Conservation (phyloP, 1,140 invertebrate genomes). For the Drosophila azteca region DNA sequence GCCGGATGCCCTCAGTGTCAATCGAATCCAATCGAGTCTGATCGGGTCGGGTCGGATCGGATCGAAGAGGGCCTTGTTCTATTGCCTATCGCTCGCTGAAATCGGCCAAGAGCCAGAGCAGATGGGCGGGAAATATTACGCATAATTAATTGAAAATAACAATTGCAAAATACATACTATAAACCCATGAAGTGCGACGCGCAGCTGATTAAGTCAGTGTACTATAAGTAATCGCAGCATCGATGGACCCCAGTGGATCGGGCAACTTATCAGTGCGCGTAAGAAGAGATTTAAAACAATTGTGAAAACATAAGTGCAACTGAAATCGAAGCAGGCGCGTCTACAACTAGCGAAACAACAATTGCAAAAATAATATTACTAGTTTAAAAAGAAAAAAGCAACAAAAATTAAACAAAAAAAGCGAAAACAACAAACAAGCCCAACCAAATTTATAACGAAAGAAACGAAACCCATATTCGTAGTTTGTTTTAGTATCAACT, state of each 20-base stretch:
- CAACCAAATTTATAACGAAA: conserved; percentile 13
- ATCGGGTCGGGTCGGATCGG: too few relatives aligned
- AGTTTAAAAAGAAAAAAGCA: background rate
- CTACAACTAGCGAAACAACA: conserved; percentile 5
- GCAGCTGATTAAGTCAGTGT: conserved; percentile 34
- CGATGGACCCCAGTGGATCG: conserved; percentile 8
- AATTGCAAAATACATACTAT: conserved; percentile 17
- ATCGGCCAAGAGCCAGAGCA: conserved; percentile 15
- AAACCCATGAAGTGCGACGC: conserved; percentile 29
- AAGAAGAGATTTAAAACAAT: conserved; percentile 14
- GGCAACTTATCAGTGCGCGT: conserved; percentile 35
- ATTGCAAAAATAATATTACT: conserved; percentile 9
- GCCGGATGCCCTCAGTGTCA: too few relatives aligned
- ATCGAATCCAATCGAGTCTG: too few relatives aligned
- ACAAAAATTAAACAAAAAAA: conserved; percentile 13
- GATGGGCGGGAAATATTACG: conserved; percentile 25
- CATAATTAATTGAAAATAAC: conserved; percentile 48
- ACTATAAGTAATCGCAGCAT: conserved; percentile 3
- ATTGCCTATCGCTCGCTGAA: background rate
- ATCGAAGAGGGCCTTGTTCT: background rate
- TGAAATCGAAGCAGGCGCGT: conserved; percentile 48
- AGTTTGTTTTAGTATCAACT: conserved; percentile 25
- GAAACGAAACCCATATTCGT: conserved; percentile 10
- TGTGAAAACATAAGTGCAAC: conserved; percentile 48
- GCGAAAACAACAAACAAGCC: conserved; percentile 11